Evolutionary conservation across 2,888 invertebrate genomes (phyloP), one percentile per base, ranked within the genome.

Genomic region (Hoplodrina blanda): DNA sequence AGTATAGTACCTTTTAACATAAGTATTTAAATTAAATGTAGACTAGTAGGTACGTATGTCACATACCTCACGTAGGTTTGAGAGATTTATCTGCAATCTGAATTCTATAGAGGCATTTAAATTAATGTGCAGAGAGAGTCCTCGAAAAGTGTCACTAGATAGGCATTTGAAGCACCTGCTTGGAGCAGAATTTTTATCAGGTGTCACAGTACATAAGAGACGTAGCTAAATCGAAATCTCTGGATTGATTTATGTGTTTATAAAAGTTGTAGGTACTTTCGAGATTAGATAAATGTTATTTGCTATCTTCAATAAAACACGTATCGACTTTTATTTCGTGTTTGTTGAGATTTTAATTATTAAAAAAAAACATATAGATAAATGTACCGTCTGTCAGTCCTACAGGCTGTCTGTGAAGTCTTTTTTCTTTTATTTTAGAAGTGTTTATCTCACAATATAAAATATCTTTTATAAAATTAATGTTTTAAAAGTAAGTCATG

Each of bases 101-200:
- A 62, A 60, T 71, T 73, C 44, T 46, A 30, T 54, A 52, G n/a
- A 78, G 25, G 20, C 37, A 49, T 78, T 75, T 78, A 78, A 61
- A 54, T 78, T 46, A 62, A 59, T 71, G 50, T 50, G 61, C 30
- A 15, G 49, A 41, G 49, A 49, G n/a, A 30, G 50, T 46, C 33
- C 71, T 53, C 30, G 15, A 57, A 60, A 59, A 55, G 71, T 53
- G 55, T 55, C 59, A 72, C 25, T 63, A 20, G 13, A 25, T 52
- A 49, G 46, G 49, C 49, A 62, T 44, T n/a, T 20, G n/a, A 15
- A n/a, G 33, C 55, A 62, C n/a, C 60, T 46, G 19, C 19, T 25
- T 10, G 8, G 33, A 20, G 19, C 41, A 53, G 49, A 61, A 41
- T 64, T 61, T 60, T 72, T 61, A 63, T 78, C 3, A 64, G 8